These are phyloP conservation scores for Spilogale gracilis DNA, from an alignment of 2,113 vertebrate species.

Conservation along the genomic window DNA sequence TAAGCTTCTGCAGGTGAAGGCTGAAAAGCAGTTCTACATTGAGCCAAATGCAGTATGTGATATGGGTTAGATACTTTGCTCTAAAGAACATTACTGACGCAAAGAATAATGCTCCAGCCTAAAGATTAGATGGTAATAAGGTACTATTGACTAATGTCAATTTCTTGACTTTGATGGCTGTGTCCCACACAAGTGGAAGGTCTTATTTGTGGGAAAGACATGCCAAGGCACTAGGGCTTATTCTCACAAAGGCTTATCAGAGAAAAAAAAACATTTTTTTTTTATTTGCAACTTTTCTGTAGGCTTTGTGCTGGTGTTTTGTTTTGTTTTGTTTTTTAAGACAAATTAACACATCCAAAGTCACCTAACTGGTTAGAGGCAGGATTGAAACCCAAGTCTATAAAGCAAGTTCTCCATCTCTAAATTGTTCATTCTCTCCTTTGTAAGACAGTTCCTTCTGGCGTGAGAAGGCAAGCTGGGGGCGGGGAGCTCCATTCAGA, in stretches of 20 bases:
- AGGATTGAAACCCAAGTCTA: not conserved
- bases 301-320: not conserved
- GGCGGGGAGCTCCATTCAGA: not conserved
- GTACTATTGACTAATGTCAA: not conserved
- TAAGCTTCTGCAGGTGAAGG: not conserved
- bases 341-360: not conserved
- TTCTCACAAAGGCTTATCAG: not conserved
- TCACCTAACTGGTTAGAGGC: not conserved
- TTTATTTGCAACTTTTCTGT: not conserved
- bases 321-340: not conserved
- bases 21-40: not conserved
- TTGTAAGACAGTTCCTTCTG: not conserved
- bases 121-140: not conserved
- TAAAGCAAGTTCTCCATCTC: not conserved
- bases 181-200: not conserved
- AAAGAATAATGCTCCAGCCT: not conserved
- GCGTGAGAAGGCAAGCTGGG: not conserved
- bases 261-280: not conserved
- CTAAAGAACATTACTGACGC: not conserved
- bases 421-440: not conserved
- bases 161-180: not conserved
- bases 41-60: not conserved
- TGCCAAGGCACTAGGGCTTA: not conserved
- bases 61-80: not conserved
- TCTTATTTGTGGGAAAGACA: not conserved